These are phyloP conservation scores for Lordiphosa stackelbergi DNA, from an alignment of 1,140 invertebrate genomes.

Conservation along the genomic window DNA sequence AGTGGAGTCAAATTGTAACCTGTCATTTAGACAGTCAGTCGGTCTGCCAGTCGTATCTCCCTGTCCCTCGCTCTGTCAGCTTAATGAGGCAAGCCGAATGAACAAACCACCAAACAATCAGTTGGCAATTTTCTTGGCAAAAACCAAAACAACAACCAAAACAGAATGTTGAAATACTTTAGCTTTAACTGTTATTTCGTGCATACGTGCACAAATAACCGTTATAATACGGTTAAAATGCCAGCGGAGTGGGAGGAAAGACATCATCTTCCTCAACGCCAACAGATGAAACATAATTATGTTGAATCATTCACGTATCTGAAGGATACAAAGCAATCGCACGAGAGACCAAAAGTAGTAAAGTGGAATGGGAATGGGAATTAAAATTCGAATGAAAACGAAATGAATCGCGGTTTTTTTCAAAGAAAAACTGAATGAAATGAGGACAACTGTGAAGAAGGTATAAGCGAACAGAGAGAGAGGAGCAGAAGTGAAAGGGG, in stretches of 20 bases:
- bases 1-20: background rate
- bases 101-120: conserved; percentile 60
- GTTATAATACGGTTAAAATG: conserved; percentile 63
- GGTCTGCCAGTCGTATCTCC: conserved; percentile 11
- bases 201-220: conserved; percentile 63
- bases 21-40: conserved; percentile 17
- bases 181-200: conserved; percentile 67
- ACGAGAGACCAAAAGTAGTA: conserved; percentile 12
- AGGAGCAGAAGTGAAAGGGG: background rate
- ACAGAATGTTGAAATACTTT: conserved; percentile 68
- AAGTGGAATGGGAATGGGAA: background rate
- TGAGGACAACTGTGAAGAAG: conserved; percentile 8
- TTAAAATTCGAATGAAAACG: background rate
- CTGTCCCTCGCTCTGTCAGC: conserved; percentile 5
- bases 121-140: conserved; percentile 57
- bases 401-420: conserved; percentile 16
- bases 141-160: conserved; percentile 14
- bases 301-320: conserved; percentile 64
- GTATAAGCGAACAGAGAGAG: background rate
- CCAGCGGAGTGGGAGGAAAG: background rate
- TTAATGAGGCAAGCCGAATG: conserved; percentile 43
- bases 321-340: conserved; percentile 48
- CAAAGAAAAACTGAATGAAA: background rate
- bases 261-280: conserved; percentile 27
- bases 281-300: conserved; percentile 65